These are phyloP conservation scores for Sarotherodon lohbergeri DNA, from an alignment of 2,113 vertebrate genomes.

Conservation along the genomic window DNA sequence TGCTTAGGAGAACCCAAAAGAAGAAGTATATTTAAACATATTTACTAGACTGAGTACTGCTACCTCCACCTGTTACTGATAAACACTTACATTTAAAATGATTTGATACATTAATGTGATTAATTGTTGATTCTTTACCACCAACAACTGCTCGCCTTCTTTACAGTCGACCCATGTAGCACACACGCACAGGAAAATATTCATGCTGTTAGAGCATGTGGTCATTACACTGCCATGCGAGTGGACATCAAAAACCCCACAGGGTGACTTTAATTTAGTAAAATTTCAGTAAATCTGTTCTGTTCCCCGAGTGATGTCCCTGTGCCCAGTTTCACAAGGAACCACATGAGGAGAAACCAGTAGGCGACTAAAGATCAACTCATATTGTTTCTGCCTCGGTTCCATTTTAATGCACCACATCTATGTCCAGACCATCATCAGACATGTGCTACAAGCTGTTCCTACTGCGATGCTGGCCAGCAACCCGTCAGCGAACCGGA, in stretches of 20 bases:
- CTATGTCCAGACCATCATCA: neutral
- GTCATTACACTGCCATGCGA: neutral
- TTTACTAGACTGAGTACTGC: neutral
- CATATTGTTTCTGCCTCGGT: neutral
- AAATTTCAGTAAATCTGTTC: neutral
- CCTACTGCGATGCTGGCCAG: neutral
- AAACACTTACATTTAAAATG: neutral
- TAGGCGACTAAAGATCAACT: neutral
- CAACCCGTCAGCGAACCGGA: neutral
- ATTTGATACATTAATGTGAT: neutral
- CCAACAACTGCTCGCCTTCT: neutral
- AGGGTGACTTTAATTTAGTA: neutral
- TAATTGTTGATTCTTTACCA: neutral
- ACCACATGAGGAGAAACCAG: neutral
- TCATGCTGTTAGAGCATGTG: neutral
- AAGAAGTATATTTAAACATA: neutral
- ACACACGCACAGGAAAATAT: neutral
- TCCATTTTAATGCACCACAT: neutral
- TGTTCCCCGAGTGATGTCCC: neutral
- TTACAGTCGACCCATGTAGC: neutral
- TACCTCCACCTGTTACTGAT: neutral
- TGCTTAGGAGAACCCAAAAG: neutral
- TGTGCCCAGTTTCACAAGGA: neutral
- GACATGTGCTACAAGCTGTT: neutral
- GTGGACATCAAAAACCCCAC: neutral